phyloP scores from a whole-genome alignment of 2,888 invertebrate species.

The Tinea semifulvella region DNA sequence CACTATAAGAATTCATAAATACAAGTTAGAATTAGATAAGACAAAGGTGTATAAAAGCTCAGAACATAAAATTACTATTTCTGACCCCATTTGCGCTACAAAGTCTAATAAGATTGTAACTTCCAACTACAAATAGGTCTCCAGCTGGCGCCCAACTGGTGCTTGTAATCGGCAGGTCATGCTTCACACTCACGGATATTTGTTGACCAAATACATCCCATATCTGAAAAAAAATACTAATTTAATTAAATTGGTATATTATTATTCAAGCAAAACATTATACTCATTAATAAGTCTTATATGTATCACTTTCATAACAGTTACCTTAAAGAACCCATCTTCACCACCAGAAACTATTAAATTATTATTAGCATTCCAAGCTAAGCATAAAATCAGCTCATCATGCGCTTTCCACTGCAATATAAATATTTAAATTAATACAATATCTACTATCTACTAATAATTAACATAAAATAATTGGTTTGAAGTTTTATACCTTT shows the following conservation, averaged over 20 bases:
- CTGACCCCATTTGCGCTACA: constrained; percentile 93
- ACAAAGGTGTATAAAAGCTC: no score
- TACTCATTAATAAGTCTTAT: background rate
- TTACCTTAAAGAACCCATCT: constrained; percentile 87
- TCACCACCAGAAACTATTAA: constrained; percentile 95
- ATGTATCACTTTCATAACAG: background rate
- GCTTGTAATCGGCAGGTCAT: constrained; percentile 92
- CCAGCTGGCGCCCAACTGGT: constrained; percentile 93
- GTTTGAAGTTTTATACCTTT: no score
- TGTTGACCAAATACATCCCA: constrained; percentile 94
- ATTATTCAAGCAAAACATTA: no score
- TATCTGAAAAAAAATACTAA: constrained; percentile 52
- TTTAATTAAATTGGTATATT: constrained; percentile 7
- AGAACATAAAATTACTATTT: background rate
- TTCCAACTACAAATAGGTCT: constrained; percentile 90
- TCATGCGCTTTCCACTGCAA: constrained; percentile 97
- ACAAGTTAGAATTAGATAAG: no score
- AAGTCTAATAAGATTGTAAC: constrained; percentile 89
- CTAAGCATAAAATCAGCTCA: constrained; percentile 87
- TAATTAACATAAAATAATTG: background rate
- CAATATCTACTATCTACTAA: background rate
- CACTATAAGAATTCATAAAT: constrained; percentile 60
- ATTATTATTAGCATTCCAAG: constrained; percentile 95
- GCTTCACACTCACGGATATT: constrained; percentile 83
- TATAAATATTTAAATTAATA: constrained; percentile 13